Evolutionary conservation across 1,140 invertebrate species (phyloP), one percentile per base, ranked within the genome.

Genomic region (Cydia amplana): DNA sequence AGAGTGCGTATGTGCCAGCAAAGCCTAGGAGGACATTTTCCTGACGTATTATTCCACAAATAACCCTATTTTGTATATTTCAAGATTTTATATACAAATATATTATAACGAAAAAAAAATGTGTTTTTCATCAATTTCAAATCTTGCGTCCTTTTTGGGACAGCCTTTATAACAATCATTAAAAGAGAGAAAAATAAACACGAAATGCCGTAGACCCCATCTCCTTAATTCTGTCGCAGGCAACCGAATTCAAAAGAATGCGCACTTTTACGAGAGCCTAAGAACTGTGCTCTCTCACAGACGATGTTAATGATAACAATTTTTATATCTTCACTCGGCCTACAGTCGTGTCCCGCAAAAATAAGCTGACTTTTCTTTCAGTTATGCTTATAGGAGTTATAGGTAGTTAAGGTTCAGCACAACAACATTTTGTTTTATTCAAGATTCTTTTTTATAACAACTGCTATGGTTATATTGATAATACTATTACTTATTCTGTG

Each of bases 231-330:
- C 76, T 79, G 78, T 77, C 79, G 36, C 55, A 14, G 28, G 73
- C 28, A 60, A 51, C 73, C 40, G 74, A 84, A 82, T 84, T 80
- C 74, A 77, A 83, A 86, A 83, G 76, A 83, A 83, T 77, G 72
- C 77, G 75, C 78, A 80, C 74, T 85, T 83, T 82, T 81, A 82
- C 81, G 83, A 80, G 77, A 76, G 75, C 49, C 78, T 76, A 75
- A 77, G 76, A 78, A 77, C 79, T 65, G 75, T 80, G 80, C 83
- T 80, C 79, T 72, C 82, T 83, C 80, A 81, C 81, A 80, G 80
- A 85, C 82, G 83, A 80, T 77, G 81, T 79, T 86, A 84, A 82
- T 80, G 82, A 84, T 86, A 84, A 86, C 79, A 82, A 83, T 82
- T 81, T 82, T 86, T 83, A 83, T 80, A 81, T 82, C 77, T 77